Base-by-base conservation (phyloP, 2,113 vertebrate species). In the Platichthys flesus region DNA sequence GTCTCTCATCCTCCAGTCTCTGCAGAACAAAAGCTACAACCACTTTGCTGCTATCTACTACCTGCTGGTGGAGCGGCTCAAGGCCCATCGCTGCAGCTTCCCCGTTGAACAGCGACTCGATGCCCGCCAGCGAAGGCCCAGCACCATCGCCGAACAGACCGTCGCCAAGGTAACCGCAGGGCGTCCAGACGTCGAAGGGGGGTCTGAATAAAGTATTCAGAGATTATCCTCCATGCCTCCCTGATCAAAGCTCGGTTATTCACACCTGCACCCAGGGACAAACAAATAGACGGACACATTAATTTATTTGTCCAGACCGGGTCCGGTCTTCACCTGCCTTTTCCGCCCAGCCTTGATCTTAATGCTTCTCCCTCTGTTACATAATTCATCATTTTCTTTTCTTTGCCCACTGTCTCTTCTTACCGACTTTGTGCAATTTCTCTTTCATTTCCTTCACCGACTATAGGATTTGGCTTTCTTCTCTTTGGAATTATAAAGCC, bases 41-140 rank as follows among this genome's bases (percentile, higher is more conserved):
- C 98, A 99, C 94, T 99, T 99, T 88, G 97, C 97, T 91, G 98
- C 98, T 78, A 99, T 99, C 90, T 99, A 99, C 89, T 99, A 96
- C 94, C 92, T 99, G 91, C 87, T 99, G 90, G 97, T 99, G 88
- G 98, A 99, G 90, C 95, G 98, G 67, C 96, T 99, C 26, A 98
- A 97, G 83, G 96, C 97, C 0, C 98, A 99, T 56, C 94, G 98
- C 83, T 99, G 97, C 83, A 99, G 98, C 84, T 99, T 99, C 90
- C 98, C 98, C 0, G 96, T 99, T 63, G 98, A 99, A 82, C 96
- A 97, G 87, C 92, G 97, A 62, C 94, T 99, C 0, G 98, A 99
- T 6, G 94, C 95, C 49, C 96, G 97, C 26, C 97, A 98, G 92
- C 95, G 98, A 0, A 92, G 98, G 58, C 98, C 98, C 45, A 99